phyloP scores from a whole-genome alignment of 2,113 vertebrate species.

The Paralichthys olivaceus region DNA sequence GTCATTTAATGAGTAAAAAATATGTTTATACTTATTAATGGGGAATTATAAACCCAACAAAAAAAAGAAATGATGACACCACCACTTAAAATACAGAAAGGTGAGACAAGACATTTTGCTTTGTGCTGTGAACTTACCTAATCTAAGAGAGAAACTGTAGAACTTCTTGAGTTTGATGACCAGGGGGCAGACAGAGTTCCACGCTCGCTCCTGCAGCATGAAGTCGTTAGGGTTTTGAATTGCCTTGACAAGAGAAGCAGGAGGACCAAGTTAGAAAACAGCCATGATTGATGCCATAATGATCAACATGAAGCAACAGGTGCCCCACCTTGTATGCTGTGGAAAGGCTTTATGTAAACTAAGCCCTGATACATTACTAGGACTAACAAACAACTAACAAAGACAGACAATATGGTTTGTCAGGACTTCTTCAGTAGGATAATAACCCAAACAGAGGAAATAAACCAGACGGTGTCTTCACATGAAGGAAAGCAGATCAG shows the following conservation, averaged over 20 bases:
- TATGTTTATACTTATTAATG: not conserved
- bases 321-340: too few species aligned
- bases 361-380: too few species aligned
- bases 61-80: too few species aligned
- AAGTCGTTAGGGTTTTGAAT: constrained; percentile 96
- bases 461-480: too few species aligned
- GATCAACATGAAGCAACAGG: not conserved
- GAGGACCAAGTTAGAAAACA: not conserved
- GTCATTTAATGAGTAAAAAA: too few species aligned
- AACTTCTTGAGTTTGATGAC: constrained; percentile 96
- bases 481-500: too few species aligned
- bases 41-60: not conserved
- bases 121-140: constrained; percentile 82
- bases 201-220: constrained; percentile 93
- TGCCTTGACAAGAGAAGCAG: constrained; percentile 81
- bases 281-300: not conserved
- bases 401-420: too few species aligned
- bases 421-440: too few species aligned
- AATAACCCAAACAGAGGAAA: too few species aligned
- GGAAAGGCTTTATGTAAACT: too few species aligned
- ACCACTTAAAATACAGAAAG: not conserved
- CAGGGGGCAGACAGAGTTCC: constrained; percentile 96
- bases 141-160: constrained; percentile 94
- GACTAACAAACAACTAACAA: too few species aligned
- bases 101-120: not conserved